A percentile compares a stretch with the other conserved stretches of the same genome.
Evolutionary conservation across 2,888 invertebrate species (phyloP).

Genomic region (Heliothis peltigera): DNA sequence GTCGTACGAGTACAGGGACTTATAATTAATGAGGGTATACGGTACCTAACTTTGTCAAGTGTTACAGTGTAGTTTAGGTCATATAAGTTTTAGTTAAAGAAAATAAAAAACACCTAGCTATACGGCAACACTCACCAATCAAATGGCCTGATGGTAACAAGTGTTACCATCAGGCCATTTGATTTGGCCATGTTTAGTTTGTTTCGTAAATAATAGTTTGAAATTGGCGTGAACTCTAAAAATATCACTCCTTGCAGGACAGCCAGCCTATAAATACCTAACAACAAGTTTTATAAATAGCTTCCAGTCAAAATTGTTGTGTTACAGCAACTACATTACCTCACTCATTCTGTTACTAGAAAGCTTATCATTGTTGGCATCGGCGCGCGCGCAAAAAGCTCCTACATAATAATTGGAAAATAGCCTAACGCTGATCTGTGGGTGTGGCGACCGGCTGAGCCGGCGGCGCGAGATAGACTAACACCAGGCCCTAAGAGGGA

Average conservation of each 20-base stretch:
- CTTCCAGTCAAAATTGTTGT: constrained; percentile 52
- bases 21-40: too few relatives aligned
- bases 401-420: constrained; percentile 87
- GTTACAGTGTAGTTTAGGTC: too few relatives aligned
- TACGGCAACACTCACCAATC: too few relatives aligned
- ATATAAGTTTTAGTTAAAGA: too few relatives aligned
- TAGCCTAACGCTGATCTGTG: constrained; percentile 78
- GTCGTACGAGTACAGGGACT: too few relatives aligned
- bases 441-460: constrained; percentile 77
- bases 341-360: constrained; percentile 75
- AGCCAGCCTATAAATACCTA: constrained; percentile 4
- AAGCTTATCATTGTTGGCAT: constrained; percentile 84
- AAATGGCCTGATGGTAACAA: too few relatives aligned
- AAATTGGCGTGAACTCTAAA: background rate
- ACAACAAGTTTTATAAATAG: constrained; percentile 37
- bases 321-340: constrained; percentile 71
- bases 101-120: too few relatives aligned
- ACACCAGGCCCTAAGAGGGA: constrained; percentile 61
- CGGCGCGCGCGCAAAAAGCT: constrained; percentile 83
- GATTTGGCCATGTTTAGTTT: too few relatives aligned
- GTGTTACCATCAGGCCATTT: too few relatives aligned
- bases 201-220: background rate
- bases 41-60: too few relatives aligned
- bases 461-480: constrained; percentile 72
- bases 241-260: background rate